Evolutionary conservation across 2,888 invertebrate genomes (phyloP).

Genomic region (Pristionchus exspectatus): DNA sequence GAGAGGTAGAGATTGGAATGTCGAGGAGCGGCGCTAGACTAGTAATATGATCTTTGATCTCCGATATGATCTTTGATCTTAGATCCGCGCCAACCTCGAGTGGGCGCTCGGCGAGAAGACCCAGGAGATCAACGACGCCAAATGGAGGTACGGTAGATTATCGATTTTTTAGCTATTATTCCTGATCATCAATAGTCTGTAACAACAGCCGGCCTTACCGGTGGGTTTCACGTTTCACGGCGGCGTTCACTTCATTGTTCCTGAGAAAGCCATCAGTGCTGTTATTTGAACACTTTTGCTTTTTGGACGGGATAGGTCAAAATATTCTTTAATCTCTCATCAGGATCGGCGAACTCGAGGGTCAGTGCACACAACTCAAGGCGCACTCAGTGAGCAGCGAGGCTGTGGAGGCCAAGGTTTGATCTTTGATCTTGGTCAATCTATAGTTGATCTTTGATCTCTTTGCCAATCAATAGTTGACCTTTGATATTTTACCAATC

Average conservation of each 20-base stretch:
- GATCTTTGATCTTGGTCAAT: background rate
- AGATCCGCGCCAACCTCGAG: constrained; percentile 42
- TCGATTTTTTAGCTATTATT: background rate
- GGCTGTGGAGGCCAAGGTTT: background rate
- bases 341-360: constrained; percentile 55
- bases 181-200: no score
- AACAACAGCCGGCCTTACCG: no score
- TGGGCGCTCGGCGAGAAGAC: constrained; percentile 48
- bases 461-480: background rate
- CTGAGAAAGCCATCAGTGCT: no score
- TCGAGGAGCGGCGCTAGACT: background rate
- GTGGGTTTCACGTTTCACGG: no score
- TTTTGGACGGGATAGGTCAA: background rate
- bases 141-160: constrained; percentile 48
- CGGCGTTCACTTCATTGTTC: no score
- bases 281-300: no score
- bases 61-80: background rate
- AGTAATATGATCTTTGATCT: background rate
- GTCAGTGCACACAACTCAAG: background rate
- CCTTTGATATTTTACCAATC: background rate
- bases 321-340: background rate
- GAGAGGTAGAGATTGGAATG: no score
- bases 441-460: background rate
- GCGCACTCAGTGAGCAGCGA: background rate
- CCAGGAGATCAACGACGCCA: constrained; percentile 54